Conservation (phyloP, 2,797 vertebrate species). For the Sebastes oblongus region DNA sequence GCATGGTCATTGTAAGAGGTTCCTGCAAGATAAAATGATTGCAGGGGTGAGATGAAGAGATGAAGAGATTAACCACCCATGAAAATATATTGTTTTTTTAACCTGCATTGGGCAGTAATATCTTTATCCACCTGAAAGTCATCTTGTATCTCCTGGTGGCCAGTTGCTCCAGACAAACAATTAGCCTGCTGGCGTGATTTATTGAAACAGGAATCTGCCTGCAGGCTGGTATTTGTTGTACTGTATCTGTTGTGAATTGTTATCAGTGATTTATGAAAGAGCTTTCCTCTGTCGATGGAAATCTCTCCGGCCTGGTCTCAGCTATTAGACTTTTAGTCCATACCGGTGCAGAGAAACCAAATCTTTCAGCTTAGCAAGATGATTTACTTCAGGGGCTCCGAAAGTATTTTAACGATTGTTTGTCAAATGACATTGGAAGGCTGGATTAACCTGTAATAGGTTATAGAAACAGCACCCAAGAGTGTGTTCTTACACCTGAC, state of each 20-base stretch:
- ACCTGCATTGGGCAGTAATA: constrained; percentile 15
- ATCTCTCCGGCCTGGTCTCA: not conserved
- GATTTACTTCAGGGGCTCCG: constrained; percentile 9
- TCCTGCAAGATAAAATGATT: constrained; percentile 12
- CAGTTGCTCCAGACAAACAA: constrained; percentile 43
- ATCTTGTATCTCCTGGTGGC: constrained; percentile 19
- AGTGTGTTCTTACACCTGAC: not conserved
- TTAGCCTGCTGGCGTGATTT: constrained; percentile 50
- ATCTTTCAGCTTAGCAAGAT: constrained; percentile 1
- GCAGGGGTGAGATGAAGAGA: not conserved
- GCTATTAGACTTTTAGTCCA: constrained; percentile 18
- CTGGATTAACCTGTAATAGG: constrained; percentile 4
- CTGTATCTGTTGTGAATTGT: constrained; percentile 31
- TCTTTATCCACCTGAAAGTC: constrained; percentile 31
- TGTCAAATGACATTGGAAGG: not conserved
- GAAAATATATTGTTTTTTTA: not conserved
- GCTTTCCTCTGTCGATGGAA: constrained; percentile 13
- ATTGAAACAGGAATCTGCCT: constrained; percentile 26
- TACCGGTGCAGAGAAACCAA: not conserved
- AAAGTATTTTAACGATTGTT: constrained; percentile 8
- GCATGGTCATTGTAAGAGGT: not conserved
- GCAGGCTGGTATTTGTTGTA: constrained; percentile 13
- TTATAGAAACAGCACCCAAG: not conserved
- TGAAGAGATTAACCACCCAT: constrained; percentile 10
- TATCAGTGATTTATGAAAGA: constrained; percentile 49